phyloP scores from a whole-genome alignment of 2,113 vertebrate species.

The Cacatua alba region DNA sequence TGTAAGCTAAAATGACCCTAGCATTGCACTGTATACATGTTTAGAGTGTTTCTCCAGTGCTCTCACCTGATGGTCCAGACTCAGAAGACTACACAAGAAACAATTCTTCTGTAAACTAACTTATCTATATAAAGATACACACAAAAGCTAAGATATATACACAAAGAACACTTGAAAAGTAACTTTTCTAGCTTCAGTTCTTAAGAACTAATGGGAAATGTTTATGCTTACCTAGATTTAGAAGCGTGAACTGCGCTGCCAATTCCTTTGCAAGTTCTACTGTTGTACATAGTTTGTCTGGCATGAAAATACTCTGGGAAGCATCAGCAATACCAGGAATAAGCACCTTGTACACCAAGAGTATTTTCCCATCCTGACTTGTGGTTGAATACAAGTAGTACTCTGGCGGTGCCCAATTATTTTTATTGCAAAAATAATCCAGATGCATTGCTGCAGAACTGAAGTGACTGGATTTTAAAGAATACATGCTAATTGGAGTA shows the following conservation, averaged over 20 bases:
- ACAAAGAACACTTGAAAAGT: background rate
- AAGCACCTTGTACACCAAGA: constrained; percentile 86
- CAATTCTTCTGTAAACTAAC: background rate
- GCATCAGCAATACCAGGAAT: constrained; percentile 78
- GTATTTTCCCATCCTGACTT: constrained; percentile 81
- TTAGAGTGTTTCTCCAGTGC: background rate
- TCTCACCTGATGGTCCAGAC: background rate
- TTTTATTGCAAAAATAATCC: constrained; percentile 90
- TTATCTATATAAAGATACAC: background rate
- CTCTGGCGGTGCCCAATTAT: constrained; percentile 87
- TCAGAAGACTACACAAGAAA: background rate
- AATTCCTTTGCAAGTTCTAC: constrained; percentile 93
- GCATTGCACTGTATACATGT: background rate
- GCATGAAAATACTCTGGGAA: constrained; percentile 84
- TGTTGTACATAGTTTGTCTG: constrained; percentile 86
- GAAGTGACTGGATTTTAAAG: constrained; percentile 87
- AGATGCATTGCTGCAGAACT: constrained; percentile 87
- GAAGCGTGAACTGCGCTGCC: constrained; percentile 87
- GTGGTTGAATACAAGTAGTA: constrained; percentile 90
- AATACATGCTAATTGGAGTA: constrained; percentile 83
- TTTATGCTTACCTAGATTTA: constrained; percentile 84
- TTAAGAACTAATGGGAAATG: background rate
- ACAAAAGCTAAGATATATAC: background rate
- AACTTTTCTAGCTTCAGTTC: background rate
- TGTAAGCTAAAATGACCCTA: background rate